A percentile compares a stretch with the other conserved stretches of the same genome.
phyloP scores from a whole-genome alignment of 2,797 vertebrate species.

The Morelia viridis region DNA sequence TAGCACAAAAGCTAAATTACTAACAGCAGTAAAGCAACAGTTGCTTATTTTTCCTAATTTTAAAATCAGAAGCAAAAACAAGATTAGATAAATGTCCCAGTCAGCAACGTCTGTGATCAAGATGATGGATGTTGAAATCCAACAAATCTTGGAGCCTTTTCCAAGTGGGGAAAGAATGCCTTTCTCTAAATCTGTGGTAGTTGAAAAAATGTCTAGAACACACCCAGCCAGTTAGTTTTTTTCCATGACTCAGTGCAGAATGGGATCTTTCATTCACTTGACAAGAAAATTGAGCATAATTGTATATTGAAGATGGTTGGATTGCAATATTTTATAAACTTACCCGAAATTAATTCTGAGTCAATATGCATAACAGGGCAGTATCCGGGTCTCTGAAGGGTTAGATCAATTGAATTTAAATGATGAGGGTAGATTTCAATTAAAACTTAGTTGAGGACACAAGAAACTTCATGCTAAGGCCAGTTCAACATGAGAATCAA shows the following conservation, averaged over 20 bases:
- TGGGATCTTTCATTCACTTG: not conserved
- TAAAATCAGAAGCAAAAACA: not conserved
- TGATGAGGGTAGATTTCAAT: not conserved
- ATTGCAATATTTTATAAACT: not conserved
- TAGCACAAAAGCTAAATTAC: not conserved
- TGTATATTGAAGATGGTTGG: not conserved
- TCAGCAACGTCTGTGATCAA: not conserved
- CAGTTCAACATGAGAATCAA: not conserved
- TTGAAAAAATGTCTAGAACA: not conserved
- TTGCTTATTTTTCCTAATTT: not conserved
- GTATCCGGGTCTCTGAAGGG: not conserved
- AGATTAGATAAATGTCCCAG: not conserved
- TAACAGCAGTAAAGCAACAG: not conserved
- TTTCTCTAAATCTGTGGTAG: not conserved
- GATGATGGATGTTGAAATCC: not conserved
- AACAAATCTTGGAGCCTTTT: not conserved
- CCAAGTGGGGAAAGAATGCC: not conserved
- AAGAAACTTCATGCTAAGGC: not conserved
- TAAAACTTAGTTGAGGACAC: not conserved
- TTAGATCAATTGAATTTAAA: too few relatives aligned
- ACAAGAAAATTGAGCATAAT: not conserved
- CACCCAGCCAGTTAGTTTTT: not conserved
- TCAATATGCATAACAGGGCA: not conserved
- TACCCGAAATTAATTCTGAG: not conserved
- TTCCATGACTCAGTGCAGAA: not conserved